Evolutionary conservation across 2,797 vertebrate species (phyloP).

Genomic region (Galaxias olidus): DNA sequence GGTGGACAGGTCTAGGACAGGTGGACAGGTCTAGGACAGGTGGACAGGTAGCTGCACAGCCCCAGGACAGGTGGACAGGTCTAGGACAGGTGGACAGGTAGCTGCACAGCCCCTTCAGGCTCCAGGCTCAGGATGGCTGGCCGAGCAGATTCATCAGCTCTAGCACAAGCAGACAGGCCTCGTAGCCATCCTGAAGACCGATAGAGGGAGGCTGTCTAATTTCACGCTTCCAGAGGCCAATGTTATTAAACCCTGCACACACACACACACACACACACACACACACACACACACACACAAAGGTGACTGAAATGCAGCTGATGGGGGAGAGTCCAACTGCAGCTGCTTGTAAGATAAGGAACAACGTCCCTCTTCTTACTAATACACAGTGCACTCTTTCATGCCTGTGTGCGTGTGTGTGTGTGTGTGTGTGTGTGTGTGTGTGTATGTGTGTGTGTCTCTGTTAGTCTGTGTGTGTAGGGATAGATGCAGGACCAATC

Average conservation of each 20-base stretch:
- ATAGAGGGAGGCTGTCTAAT: slow-evolving; percentile 65
- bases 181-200: slow-evolving; percentile 59
- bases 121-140: too few species aligned
- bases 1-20: too few species aligned
- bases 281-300: slow-evolving; percentile 12
- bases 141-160: not conserved
- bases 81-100: too few species aligned
- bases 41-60: too few species aligned
- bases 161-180: slow-evolving; percentile 43
- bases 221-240: slow-evolving; percentile 69
- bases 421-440: slow-evolving; percentile 30
- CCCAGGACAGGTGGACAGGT: too few species aligned
- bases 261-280: slow-evolving; percentile 15
- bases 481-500: not conserved
- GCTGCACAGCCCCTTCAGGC: too few species aligned
- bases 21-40: too few species aligned
- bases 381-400: slow-evolving; percentile 32
- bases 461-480: slow-evolving; percentile 1
- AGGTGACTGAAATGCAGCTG: slow-evolving; percentile 30
- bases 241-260: slow-evolving; percentile 48
- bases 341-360: slow-evolving; percentile 43
- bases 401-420: not conserved
- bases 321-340: slow-evolving; percentile 52
- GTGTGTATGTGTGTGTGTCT: slow-evolving; percentile 23
- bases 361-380: slow-evolving; percentile 44